These are phyloP conservation scores for Hybognathus amarus DNA, from an alignment of 2,797 vertebrate genomes.

Conservation along the genomic window DNA sequence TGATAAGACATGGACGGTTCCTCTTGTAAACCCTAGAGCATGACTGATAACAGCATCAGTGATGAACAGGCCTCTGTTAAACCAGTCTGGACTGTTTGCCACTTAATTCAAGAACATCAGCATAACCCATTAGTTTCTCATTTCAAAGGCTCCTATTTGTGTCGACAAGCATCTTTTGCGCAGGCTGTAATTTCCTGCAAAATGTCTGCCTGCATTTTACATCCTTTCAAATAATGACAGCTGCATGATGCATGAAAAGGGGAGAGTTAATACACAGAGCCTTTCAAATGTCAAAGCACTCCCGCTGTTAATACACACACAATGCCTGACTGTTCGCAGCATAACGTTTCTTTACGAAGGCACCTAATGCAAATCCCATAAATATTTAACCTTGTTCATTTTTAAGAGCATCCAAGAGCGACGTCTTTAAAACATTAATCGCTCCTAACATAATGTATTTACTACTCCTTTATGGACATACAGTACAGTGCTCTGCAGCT, in stretches of 20 bases:
- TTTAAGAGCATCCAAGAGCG: background rate
- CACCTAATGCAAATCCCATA: constrained; percentile 23
- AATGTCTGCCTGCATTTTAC: constrained; percentile 43
- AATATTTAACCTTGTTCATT: constrained; percentile 6
- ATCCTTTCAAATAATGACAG: constrained; percentile 41
- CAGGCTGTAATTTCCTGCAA: constrained; percentile 48
- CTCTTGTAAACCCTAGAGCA: constrained; percentile 28
- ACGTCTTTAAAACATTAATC: constrained; percentile 5
- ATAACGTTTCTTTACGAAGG: background rate
- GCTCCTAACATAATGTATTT: background rate
- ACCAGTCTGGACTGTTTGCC: constrained; percentile 28
- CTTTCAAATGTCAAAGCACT: constrained; percentile 44
- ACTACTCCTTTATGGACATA: background rate
- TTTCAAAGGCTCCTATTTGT: constrained; percentile 43
- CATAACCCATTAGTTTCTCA: constrained; percentile 44
- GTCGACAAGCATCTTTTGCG: constrained; percentile 40
- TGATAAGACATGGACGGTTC: constrained; percentile 16
- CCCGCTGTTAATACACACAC: constrained; percentile 1
- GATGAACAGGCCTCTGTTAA: constrained; percentile 38
- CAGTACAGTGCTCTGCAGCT: background rate
- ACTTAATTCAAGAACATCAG: constrained; percentile 44
- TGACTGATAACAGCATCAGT: constrained; percentile 29
- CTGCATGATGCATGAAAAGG: constrained; percentile 27
- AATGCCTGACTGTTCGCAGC: background rate
- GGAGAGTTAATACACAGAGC: constrained; percentile 43